Evolutionary conservation across 2,888 invertebrate genomes (phyloP).

Genomic region (Pristionchus arcanus): DNA sequence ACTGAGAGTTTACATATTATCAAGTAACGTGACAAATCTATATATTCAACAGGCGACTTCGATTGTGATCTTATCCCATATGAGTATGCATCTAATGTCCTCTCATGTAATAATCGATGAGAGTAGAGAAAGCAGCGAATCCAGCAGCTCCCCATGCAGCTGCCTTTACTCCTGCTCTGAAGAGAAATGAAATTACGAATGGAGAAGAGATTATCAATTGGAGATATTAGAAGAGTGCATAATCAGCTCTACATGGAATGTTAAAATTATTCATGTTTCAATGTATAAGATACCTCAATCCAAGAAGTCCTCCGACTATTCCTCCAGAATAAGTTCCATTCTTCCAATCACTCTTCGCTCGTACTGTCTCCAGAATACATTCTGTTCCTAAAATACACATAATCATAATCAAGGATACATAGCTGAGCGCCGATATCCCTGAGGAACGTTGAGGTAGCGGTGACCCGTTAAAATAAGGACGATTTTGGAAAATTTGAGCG

Average conservation of each 20-base stretch:
- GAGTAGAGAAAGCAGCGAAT: slow-evolving; percentile 96
- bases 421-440: too few species aligned
- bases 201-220: not conserved
- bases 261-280: not conserved
- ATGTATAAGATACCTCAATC: slow-evolving; percentile 76
- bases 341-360: slow-evolving; percentile 96
- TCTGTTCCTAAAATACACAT: slow-evolving; percentile 84
- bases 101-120: slow-evolving; percentile 88
- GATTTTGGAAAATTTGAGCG: too few species aligned
- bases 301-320: slow-evolving; percentile 87
- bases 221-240: not conserved
- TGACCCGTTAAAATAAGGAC: too few species aligned
- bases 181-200: not conserved
- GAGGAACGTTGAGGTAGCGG: too few species aligned
- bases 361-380: slow-evolving; percentile 89
- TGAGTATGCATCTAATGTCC: slow-evolving; percentile 11
- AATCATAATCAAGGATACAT: too few species aligned
- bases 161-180: slow-evolving; percentile 91
- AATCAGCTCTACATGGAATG: not conserved
- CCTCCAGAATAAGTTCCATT: slow-evolving; percentile 84
- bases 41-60: not conserved
- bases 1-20: not conserved
- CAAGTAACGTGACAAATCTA: not conserved
- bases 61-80: not conserved
- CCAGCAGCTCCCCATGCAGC: slow-evolving; percentile 92